Conservation (phyloP, 2,888 invertebrate genomes). For the Onthophagus sagittarius region DNA sequence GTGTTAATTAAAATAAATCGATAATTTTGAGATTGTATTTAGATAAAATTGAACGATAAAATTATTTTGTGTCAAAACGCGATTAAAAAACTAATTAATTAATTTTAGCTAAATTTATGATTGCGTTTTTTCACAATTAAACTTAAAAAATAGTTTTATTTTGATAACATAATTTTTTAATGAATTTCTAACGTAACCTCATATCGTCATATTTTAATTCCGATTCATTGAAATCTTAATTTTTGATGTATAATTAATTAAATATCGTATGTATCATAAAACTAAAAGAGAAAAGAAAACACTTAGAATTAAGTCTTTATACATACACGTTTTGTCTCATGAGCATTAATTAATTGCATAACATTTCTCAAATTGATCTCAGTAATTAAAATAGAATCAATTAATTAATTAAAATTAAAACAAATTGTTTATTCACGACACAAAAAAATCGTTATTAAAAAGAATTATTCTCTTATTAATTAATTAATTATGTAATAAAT, state of each 20-base stretch:
- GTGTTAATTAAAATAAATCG: neutral
- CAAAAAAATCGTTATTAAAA: neutral
- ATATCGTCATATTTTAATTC: neutral
- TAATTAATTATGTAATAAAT: too few relatives aligned
- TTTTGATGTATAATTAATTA: neutral
- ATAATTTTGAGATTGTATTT: neutral
- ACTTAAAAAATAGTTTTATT: too few relatives aligned
- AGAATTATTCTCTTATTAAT: too few relatives aligned
- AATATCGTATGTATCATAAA: neutral
- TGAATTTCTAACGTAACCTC: neutral
- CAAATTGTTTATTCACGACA: neutral
- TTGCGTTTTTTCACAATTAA: neutral
- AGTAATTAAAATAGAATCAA: neutral
- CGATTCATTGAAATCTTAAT: neutral
- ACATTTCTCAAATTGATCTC: neutral
- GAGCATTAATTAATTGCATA: neutral
- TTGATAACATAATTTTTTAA: too few relatives aligned
- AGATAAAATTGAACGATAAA: neutral
- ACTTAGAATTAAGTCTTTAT: neutral
- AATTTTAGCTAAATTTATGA: neutral
- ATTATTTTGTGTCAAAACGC: neutral
- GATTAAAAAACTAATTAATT: neutral
- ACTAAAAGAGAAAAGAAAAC: neutral
- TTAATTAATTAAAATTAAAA: neutral
- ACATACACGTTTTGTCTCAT: neutral